Conservation (phyloP, 2,888 invertebrate genomes). For the Eupithecia centaureata region DNA sequence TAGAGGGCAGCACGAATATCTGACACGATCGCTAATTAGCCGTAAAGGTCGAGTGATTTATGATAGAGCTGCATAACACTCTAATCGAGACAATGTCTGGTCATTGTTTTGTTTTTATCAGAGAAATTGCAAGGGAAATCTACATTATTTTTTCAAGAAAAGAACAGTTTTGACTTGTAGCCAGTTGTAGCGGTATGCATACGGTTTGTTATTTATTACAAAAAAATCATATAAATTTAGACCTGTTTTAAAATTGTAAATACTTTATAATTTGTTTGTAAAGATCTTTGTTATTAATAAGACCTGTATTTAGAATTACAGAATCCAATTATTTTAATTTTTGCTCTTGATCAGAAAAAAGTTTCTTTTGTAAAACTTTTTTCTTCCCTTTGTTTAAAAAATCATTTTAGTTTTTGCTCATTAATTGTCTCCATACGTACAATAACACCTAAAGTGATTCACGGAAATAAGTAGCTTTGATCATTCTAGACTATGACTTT, state of each 20-base stretch:
- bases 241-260: too few species aligned
- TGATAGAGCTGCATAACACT: constrained; percentile 18
- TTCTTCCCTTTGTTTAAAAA: too few species aligned
- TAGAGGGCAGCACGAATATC: constrained; percentile 41
- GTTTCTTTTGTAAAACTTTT: too few species aligned
- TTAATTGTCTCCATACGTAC: too few species aligned
- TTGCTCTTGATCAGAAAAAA: not conserved
- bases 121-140: not conserved
- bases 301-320: not conserved
- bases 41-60: constrained; percentile 41
- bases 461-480: not conserved
- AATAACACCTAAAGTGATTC: not conserved
- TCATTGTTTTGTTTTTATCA: not conserved
- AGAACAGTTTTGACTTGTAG: too few species aligned
- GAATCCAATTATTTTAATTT: not conserved
- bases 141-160: too few species aligned
- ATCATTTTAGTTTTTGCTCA: not conserved
- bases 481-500: not conserved
- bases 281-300: too few species aligned
- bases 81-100: not conserved
- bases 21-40: constrained; percentile 42
- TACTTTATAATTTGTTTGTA: too few species aligned
- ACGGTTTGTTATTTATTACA: too few species aligned
- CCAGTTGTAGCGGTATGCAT: too few species aligned
- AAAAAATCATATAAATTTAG: too few species aligned